Evolutionary conservation across 2,797 vertebrate genomes (phyloP).

Genomic region (Sebastes taczanowskii): DNA sequence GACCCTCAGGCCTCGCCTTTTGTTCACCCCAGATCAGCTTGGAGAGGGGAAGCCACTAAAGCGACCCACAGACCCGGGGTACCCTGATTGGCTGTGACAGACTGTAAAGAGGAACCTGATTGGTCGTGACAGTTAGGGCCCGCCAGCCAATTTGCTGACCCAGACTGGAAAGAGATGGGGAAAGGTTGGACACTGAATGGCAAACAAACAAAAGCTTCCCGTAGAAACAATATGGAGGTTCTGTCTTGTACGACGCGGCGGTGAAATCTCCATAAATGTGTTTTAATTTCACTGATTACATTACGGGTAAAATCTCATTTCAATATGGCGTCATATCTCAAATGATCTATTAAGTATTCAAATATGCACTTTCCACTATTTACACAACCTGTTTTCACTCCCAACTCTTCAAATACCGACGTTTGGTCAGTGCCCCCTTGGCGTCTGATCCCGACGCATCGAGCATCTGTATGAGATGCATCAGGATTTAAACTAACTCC

Average conservation of each 20-base stretch:
- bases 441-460: no score
- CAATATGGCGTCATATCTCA: neutral
- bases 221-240: constrained; percentile 16
- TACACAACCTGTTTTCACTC: no score
- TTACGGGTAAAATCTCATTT: neutral
- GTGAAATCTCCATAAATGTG: neutral
- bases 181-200: constrained; percentile 15
- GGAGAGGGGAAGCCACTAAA: constrained; percentile 35
- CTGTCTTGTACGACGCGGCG: no score
- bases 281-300: neutral
- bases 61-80: constrained; percentile 40
- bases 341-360: rapidly evolving
- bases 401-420: no score
- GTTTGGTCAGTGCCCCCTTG: no score
- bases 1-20: constrained; percentile 51
- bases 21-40: constrained; percentile 64
- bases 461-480: no score
- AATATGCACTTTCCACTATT: no score
- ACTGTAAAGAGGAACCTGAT: constrained; percentile 58
- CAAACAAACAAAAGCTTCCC: constrained; percentile 28
- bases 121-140: constrained; percentile 66
- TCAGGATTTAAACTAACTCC: no score
- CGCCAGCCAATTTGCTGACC: constrained; percentile 57
- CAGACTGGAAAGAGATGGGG: constrained; percentile 33
- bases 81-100: constrained; percentile 63